Conservation (phyloP, 2,888 invertebrate genomes). For the Drosophila pegasa region DNA sequence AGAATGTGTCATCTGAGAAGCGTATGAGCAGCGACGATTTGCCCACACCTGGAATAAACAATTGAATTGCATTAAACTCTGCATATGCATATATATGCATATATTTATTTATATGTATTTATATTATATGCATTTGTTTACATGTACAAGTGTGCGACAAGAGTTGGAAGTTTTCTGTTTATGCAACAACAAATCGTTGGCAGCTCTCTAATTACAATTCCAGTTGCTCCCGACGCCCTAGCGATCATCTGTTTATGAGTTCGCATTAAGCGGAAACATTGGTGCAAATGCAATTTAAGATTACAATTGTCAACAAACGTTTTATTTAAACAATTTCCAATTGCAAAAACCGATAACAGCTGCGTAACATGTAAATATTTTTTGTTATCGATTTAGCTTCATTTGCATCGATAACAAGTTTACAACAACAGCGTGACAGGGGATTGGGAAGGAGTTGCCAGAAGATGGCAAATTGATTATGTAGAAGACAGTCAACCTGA, state of each 20-base stretch:
- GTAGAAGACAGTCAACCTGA: too few species aligned
- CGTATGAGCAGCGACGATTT: conserved; percentile 98
- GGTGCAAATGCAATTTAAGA: conserved; percentile 6
- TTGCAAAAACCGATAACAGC: too few species aligned
- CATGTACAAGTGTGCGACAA: conserved; percentile 24
- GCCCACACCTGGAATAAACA: conserved; percentile 93
- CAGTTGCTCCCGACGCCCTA: conserved; percentile 29
- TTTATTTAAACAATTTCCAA: background rate
- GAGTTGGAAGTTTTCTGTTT: conserved; percentile 22
- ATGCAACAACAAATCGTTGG: conserved; percentile 18
- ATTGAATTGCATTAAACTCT: too few species aligned
- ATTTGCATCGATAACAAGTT: conserved; percentile 1
- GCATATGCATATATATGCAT: background rate
- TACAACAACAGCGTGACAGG: background rate
- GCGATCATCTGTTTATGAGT: background rate
- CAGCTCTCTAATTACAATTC: conserved; percentile 36
- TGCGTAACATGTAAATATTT: background rate
- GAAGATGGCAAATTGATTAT: background rate
- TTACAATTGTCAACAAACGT: conserved; percentile 2
- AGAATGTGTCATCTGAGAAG: conserved; percentile 99
- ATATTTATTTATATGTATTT: background rate
- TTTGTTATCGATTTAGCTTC: background rate
- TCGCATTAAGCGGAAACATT: conserved; percentile 4
- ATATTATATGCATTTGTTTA: background rate
- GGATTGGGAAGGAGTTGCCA: background rate